Base-by-base conservation (phyloP, 2,113 vertebrate genomes). In the Pelobates fuscus region DNA sequence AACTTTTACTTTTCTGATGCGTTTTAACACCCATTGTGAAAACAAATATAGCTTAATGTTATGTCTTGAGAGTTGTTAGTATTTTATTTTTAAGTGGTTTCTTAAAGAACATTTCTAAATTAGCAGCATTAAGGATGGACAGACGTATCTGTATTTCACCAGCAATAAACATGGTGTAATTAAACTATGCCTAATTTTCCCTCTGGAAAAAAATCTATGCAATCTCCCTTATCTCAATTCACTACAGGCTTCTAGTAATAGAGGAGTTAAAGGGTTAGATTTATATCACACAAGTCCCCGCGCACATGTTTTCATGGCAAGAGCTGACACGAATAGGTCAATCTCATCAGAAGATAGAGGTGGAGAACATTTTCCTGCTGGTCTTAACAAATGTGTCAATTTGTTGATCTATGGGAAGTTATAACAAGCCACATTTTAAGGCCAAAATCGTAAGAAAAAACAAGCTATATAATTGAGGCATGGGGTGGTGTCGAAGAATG, bases 241-340 rank as follows among this genome's bases (percentile, higher is more conserved):
- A 27, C 71, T 25, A 26, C 62, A 65, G 29, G 17, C 71, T 44
- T 55, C n/a, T 57, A 65, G 62, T 49, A 65, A 43, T 57, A 65
- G 49, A 74, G 46, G 52, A 65, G 44, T 41, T 64, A 65, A 57
- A 55, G 41, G 58, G 71, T 65, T 65, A 74, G 61, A 65, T 74
- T 57, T 55, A 23, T 74, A 74, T 74, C 71, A 57, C 29, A 14
- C 49, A 27, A 26, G 52, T 41, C 61, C 60, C 52, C 43, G 30
- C 30, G 52, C 46, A 65, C 60, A 32, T 25, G 49, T 43, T 65
- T 55, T 65, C 71, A 43, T 27, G 71, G 49, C 27, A 52, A 57
- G 61, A 73, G 61, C 29, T 57, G 52, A 65, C 71, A 65, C 49
- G 25, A 61, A 74, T 24, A 65, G 49, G 71, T 74, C 71, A 65